These are phyloP conservation scores for Tetranychus truncatus DNA, from an alignment of 2,888 invertebrate species.

Conservation along the genomic window DNA sequence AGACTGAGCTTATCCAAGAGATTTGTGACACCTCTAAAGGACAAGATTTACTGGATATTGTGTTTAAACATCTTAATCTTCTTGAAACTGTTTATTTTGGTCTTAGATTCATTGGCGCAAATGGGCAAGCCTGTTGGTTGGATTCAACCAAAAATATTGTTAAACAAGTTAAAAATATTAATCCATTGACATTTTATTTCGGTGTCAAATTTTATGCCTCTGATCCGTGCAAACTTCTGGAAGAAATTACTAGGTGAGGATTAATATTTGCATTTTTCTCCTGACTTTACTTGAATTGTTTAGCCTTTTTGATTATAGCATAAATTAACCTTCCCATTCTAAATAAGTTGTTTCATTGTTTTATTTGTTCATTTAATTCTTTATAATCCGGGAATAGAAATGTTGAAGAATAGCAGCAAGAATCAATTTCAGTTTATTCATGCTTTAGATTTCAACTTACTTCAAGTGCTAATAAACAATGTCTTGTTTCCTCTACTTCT, in stretches of 20 bases:
- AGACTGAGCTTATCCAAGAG: conserved; percentile 71
- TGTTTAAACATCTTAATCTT: conserved; percentile 76
- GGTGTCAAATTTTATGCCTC: conserved; percentile 93
- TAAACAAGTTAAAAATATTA: conserved; percentile 56
- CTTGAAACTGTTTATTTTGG: conserved; percentile 92
- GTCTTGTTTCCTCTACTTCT: neutral
- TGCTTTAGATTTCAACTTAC: neutral
- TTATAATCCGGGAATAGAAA: neutral
- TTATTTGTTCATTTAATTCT: neutral
- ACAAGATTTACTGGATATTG: conserved; percentile 72
- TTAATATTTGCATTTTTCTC: conserved; percentile 26
- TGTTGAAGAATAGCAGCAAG: too few relatives aligned
- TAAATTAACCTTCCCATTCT: conserved; percentile 3
- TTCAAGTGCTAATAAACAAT: neutral
- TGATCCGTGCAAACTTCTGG: conserved; percentile 82
- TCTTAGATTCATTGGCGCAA: conserved; percentile 74
- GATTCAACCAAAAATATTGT: conserved; percentile 72
- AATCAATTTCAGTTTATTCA: too few relatives aligned
- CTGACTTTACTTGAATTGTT: neutral
- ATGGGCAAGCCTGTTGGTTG: conserved; percentile 90
- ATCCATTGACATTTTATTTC: conserved; percentile 72
- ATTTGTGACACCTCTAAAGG: conserved; percentile 45
- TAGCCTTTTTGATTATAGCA: neutral
- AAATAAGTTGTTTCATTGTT: neutral
- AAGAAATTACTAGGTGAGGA: conserved; percentile 74